phyloP scores from a whole-genome alignment of 2,113 vertebrate species.

The Centropus bengalensis region DNA sequence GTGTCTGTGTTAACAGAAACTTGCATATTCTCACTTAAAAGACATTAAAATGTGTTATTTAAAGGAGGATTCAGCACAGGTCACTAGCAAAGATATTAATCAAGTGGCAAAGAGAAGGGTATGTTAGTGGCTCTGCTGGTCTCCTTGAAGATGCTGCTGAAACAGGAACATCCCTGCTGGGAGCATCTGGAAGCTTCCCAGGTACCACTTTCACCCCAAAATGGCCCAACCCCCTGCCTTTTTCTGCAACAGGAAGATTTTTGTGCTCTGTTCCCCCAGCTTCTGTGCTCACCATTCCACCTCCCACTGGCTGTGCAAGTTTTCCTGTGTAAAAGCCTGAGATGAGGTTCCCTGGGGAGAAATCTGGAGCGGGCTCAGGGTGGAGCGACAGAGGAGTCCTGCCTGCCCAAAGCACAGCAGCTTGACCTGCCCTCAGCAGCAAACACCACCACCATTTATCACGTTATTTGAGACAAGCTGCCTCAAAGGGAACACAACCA shows the following conservation, averaged over 20 bases:
- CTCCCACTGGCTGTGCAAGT: accelerated
- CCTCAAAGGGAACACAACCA: neutral
- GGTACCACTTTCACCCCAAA: neutral
- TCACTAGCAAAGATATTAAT: neutral
- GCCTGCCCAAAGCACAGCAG: neutral
- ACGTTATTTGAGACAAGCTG: neutral
- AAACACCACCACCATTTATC: constrained; percentile 51
- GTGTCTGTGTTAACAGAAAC: neutral
- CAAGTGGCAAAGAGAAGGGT: neutral
- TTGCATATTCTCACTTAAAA: neutral
- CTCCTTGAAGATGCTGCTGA: neutral
- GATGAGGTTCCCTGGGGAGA: neutral
- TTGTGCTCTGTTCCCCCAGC: neutral
- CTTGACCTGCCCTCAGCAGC: neutral
- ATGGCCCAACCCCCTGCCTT: neutral
- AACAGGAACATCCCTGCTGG: neutral
- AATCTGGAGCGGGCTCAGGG: accelerated
- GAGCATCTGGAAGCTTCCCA: neutral
- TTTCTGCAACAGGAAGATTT: neutral
- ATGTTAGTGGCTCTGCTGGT: neutral
- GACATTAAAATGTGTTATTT: neutral
- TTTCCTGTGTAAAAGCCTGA: neutral
- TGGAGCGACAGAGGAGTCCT: neutral
- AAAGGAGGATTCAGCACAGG: neutral
- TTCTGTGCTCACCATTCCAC: neutral